These are phyloP conservation scores for Ammospiza maritima DNA, from an alignment of 2,797 vertebrate species.

Conservation along the genomic window DNA sequence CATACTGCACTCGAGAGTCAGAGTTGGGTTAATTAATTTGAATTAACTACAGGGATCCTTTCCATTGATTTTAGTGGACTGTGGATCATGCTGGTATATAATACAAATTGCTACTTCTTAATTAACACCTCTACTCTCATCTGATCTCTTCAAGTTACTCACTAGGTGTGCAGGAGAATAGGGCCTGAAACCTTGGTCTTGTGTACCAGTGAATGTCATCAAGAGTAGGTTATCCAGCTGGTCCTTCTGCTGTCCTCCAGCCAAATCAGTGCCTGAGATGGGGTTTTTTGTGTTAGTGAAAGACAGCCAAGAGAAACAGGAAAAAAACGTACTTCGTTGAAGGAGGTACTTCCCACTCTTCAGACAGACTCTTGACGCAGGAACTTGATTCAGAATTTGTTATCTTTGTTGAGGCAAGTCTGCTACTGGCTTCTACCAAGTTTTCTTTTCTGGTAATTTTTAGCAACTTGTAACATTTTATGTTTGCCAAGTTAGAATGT, in stretches of 20 bases:
- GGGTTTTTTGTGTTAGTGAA: accelerated
- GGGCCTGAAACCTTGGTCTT: neutral
- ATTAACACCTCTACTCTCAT: slow-evolving; percentile 38
- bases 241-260: neutral
- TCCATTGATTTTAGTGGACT: slow-evolving; percentile 21
- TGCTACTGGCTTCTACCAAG: neutral
- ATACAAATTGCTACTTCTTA: slow-evolving; percentile 31
- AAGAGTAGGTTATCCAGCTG: neutral
- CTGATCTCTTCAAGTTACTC: slow-evolving; percentile 28
- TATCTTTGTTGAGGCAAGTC: neutral
- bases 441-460: neutral
- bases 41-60: slow-evolving; percentile 35
- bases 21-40: slow-evolving; percentile 40
- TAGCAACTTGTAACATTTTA: neutral
- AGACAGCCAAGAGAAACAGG: neutral
- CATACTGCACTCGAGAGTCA: neutral
- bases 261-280: neutral
- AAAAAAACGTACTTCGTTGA: neutral
- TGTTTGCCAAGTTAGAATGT: neutral
- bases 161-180: neutral
- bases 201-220: neutral
- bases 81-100: neutral
- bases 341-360: neutral
- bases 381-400: neutral
- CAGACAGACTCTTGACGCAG: neutral